Conservation (phyloP, 2,888 invertebrate species). For the Agonum fuliginosum region DNA sequence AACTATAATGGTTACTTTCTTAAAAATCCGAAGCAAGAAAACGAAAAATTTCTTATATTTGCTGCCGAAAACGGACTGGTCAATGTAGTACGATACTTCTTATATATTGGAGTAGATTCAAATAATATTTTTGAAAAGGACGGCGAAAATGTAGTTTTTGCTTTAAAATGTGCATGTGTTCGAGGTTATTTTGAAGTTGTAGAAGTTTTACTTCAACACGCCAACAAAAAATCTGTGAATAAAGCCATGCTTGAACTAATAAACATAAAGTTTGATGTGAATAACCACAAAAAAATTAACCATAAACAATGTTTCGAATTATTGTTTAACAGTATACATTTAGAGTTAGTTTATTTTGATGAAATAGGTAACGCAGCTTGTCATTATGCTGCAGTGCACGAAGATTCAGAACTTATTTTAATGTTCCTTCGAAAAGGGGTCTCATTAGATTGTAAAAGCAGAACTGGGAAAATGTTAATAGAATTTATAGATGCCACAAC, state of each 20-base stretch:
- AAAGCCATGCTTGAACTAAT: neutral
- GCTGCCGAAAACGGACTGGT: conserved; percentile 30
- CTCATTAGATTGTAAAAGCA: neutral
- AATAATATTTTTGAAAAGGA: too few relatives aligned
- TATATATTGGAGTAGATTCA: neutral
- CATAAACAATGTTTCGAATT: conserved; percentile 1
- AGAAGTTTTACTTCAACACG: neutral
- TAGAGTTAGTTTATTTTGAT: conserved; percentile 3
- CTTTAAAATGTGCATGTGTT: conserved; percentile 23
- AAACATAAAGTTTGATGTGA: conserved; percentile 9
- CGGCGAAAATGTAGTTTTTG: neutral
- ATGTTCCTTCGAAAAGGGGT: conserved; percentile 10
- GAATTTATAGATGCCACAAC: conserved; percentile 4
- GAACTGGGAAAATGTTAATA: conserved; percentile 16
- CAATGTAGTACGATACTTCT: conserved; percentile 30
- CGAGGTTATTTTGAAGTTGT: conserved; percentile 21
- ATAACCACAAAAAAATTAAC: conserved; percentile 5
- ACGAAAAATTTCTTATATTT: conserved; percentile 15
- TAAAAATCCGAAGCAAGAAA: neutral
- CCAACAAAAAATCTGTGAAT: neutral
- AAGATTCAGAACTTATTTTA: conserved; percentile 23
- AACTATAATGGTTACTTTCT: neutral
- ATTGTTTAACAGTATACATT: neutral
- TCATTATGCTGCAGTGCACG: conserved; percentile 13
- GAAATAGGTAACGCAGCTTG: neutral